Evolutionary conservation across 1,140 invertebrate genomes (phyloP).

Genomic region (Globodera rostochiensis): DNA sequence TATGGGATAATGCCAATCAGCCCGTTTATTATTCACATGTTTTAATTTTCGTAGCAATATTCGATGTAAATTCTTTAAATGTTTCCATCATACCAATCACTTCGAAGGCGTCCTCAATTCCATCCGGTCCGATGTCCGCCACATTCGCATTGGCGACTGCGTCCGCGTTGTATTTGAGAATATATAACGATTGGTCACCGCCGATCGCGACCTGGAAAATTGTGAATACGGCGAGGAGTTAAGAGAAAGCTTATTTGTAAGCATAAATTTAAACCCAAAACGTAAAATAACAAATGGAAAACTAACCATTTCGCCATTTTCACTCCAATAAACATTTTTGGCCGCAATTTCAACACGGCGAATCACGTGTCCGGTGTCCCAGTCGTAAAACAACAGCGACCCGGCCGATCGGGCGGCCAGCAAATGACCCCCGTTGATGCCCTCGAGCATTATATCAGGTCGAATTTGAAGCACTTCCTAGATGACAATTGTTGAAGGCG

Average conservation of each 20-base stretch:
- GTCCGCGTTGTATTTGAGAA: slow-evolving; percentile 80
- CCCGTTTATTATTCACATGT: no score
- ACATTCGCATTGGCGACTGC: slow-evolving; percentile 77
- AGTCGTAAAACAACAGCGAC: slow-evolving; percentile 93
- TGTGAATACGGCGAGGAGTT: no score
- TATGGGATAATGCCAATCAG: slow-evolving; percentile 6
- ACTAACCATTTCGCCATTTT: slow-evolving; percentile 81
- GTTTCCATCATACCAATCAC: slow-evolving; percentile 68
- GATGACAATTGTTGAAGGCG: background rate
- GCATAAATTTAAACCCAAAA: no score
- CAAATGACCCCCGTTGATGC: slow-evolving; percentile 91
- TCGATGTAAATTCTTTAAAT: background rate
- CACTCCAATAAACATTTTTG: slow-evolving; percentile 91
- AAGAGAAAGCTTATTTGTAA: no score
- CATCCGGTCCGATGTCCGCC: slow-evolving; percentile 82
- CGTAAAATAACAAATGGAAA: background rate
- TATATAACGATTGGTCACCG: slow-evolving; percentile 93
- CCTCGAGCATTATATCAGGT: slow-evolving; percentile 66
- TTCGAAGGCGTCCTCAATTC: slow-evolving; percentile 94
- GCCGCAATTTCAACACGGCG: slow-evolving; percentile 93
- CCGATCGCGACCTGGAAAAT: slow-evolving; percentile 76
- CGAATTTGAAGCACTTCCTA: slow-evolving; percentile 52
- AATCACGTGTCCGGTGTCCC: slow-evolving; percentile 88
- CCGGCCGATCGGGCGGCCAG: slow-evolving; percentile 89
- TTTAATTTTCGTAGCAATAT: background rate